A percentile compares a stretch with the other conserved stretches of the same genome.
Evolutionary conservation across 1,140 invertebrate genomes (phyloP).

Genomic region (Limonius californicus): DNA sequence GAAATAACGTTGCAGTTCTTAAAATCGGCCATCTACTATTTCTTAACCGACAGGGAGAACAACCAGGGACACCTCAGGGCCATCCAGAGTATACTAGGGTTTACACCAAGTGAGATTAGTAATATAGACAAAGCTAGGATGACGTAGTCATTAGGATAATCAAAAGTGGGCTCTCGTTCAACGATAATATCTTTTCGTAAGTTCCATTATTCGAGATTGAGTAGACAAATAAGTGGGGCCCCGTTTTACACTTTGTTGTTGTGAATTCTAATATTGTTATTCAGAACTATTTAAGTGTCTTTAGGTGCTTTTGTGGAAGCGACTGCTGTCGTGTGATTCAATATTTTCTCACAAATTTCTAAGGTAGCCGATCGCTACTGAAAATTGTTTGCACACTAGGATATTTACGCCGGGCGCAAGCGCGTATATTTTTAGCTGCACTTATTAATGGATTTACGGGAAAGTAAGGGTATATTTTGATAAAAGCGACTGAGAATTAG

Average conservation of each 20-base stretch:
- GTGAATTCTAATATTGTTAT: too few relatives aligned
- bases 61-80: constrained; percentile 77
- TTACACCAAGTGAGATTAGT: constrained; percentile 67
- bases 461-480: not conserved
- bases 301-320: not conserved
- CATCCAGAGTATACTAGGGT: constrained; percentile 82
- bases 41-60: constrained; percentile 82
- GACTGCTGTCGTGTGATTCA: not conserved
- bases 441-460: not conserved
- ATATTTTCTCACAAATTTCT: too few relatives aligned
- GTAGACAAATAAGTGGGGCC: too few relatives aligned
- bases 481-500: not conserved
- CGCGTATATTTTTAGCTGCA: constrained; percentile 7
- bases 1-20: constrained; percentile 84
- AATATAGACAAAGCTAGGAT: constrained; percentile 66
- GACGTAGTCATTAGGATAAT: constrained; percentile 25
- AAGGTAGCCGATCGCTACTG: too few relatives aligned
- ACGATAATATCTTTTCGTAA: too few relatives aligned
- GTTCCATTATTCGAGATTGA: too few relatives aligned
- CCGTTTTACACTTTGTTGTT: too few relatives aligned
- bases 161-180: too few relatives aligned
- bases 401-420: too few relatives aligned
- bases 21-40: constrained; percentile 87
- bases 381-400: constrained; percentile 6
- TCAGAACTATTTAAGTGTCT: not conserved